A percentile compares a stretch with the other conserved stretches of the same genome.
Conservation (phyloP, 2,888 invertebrate species). For the Rugalucina vietnamica region DNA sequence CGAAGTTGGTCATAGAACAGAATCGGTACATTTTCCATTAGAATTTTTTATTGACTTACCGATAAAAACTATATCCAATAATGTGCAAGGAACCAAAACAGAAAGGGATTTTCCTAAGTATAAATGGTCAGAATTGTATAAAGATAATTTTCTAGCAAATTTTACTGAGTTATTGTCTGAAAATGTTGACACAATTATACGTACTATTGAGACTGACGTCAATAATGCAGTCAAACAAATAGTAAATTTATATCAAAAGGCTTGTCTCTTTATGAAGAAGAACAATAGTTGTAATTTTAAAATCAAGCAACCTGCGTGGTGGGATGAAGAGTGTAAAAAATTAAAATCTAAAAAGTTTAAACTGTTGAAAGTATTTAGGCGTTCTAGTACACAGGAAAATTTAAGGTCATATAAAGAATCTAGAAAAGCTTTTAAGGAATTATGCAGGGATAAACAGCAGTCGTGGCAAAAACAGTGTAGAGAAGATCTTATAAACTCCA, state of each 20-base stretch:
- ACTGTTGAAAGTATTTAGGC: background rate
- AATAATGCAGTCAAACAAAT: background rate
- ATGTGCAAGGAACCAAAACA: background rate
- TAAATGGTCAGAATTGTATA: background rate
- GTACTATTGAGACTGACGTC: background rate
- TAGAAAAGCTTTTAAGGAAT: background rate
- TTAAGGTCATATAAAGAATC: background rate
- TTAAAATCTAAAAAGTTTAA: background rate
- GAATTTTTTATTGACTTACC: background rate
- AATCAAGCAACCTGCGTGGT: background rate
- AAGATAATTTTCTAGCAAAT: background rate
- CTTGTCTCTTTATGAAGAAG: background rate
- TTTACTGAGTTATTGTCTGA: background rate
- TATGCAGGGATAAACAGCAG: background rate
- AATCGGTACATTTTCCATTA: background rate
- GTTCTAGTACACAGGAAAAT: background rate
- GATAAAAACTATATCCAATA: background rate
- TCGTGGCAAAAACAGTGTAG: background rate
- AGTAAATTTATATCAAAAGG: background rate
- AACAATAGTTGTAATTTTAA: background rate
- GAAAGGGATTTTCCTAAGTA: background rate
- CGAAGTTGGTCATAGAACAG: background rate
- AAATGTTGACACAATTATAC: background rate
- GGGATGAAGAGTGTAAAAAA: background rate
- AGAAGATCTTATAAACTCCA: background rate